phyloP scores from a whole-genome alignment of 2,113 vertebrate species.

The Ptyas mucosa region DNA sequence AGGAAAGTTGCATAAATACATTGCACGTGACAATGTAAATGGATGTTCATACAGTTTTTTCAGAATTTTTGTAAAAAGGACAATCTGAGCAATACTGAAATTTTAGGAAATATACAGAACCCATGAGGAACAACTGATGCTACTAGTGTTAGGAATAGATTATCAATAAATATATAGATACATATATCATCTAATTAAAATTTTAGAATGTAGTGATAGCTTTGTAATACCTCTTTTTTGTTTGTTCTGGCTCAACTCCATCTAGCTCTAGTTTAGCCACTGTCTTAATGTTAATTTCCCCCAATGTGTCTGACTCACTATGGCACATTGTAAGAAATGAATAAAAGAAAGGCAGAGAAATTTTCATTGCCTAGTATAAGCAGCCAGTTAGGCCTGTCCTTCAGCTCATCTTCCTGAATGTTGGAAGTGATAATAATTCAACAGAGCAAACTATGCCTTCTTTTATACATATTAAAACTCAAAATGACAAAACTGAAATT shows the following conservation, averaged over 20 bases:
- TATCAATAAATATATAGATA: neutral
- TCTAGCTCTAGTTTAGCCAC: neutral
- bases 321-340: neutral
- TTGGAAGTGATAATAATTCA: neutral
- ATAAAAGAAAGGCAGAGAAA: neutral
- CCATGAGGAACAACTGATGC: neutral
- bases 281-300: neutral
- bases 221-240: no score
- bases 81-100: neutral
- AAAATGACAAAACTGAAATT: neutral
- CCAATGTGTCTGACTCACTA: neutral
- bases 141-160: neutral
- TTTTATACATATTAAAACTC: neutral
- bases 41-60: neutral
- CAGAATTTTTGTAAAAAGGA: neutral
- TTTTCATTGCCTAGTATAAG: neutral
- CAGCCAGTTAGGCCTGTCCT: neutral
- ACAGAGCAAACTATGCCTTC: neutral
- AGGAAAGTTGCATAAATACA: neutral
- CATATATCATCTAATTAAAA: no score
- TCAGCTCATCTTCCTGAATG: neutral
- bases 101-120: neutral
- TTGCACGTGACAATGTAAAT: neutral
- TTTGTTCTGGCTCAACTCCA: neutral
- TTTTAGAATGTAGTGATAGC: neutral